Percentiles rank a stretch among this genome's conserved stretches.
Conservation (phyloP, 2,797 vertebrate species). For the Leptoclinus maculatus region DNA sequence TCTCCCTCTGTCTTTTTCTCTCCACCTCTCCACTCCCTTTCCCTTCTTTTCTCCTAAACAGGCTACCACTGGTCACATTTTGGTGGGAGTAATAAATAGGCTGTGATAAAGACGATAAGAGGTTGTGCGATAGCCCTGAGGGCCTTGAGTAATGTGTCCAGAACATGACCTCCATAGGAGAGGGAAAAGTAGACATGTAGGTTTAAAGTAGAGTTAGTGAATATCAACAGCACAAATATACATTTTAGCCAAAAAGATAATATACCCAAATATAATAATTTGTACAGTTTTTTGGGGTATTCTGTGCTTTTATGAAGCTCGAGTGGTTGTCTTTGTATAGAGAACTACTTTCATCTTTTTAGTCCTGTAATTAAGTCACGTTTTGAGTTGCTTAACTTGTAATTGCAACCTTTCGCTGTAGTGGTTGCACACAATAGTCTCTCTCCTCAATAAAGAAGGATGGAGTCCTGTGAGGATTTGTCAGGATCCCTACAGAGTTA, state of each 20-base stretch:
- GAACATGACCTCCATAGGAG: conserved; percentile 12
- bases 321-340: neutral
- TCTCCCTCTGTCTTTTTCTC: neutral
- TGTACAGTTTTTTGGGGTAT: neutral
- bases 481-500: conserved; percentile 11
- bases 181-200: conserved; percentile 5
- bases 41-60: neutral
- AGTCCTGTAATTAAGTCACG: neutral
- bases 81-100: conserved; percentile 39
- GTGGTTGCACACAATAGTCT: conserved; percentile 1
- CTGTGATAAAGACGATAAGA: conserved; percentile 25
- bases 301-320: neutral
- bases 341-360: neutral
- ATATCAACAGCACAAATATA: neutral
- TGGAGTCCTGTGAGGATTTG: conserved; percentile 42
- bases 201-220: neutral
- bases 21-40: neutral
- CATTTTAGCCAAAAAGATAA: neutral
- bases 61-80: conserved; percentile 22
- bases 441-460: conserved; percentile 30
- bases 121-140: neutral
- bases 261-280: neutral
- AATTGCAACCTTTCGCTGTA: neutral
- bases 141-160: conserved; percentile 2
- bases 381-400: conserved; percentile 3